phyloP scores from a whole-genome alignment of 2,888 invertebrate species.

The Neria commutata region DNA sequence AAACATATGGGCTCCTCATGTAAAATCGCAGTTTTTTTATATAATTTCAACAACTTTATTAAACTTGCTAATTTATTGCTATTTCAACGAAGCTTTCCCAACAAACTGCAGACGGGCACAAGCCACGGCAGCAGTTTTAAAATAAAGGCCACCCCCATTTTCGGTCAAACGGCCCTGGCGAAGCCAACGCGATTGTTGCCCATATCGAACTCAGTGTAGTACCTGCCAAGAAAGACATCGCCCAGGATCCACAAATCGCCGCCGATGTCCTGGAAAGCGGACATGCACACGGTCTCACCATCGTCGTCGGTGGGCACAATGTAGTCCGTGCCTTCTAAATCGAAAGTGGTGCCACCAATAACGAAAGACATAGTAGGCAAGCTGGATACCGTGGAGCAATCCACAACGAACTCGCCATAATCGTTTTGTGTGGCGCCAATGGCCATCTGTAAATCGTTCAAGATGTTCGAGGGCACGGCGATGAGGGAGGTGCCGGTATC shows the following conservation, averaged over 20 bases:
- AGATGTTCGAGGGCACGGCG: slow-evolving; percentile 81
- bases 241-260: slow-evolving; percentile 87
- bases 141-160: too few species aligned
- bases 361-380: slow-evolving; percentile 79
- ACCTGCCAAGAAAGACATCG: slow-evolving; percentile 93
- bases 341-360: slow-evolving; percentile 75
- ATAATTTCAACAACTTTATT: too few species aligned
- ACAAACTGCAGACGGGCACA: too few species aligned
- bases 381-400: slow-evolving; percentile 74
- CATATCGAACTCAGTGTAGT: slow-evolving; percentile 93
- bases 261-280: slow-evolving; percentile 88
- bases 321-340: slow-evolving; percentile 80
- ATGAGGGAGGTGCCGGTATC: slow-evolving; percentile 94
- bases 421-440: slow-evolving; percentile 70
- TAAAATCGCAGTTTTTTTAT: too few species aligned
- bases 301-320: slow-evolving; percentile 76
- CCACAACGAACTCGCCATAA: slow-evolving; percentile 79
- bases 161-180: slow-evolving; percentile 70
- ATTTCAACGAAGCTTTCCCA: too few species aligned
- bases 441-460: slow-evolving; percentile 74
- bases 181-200: slow-evolving; percentile 85
- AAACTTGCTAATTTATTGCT: too few species aligned
- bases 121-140: too few species aligned
- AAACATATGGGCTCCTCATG: too few species aligned
- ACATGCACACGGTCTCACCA: slow-evolving; percentile 86